Percentiles rank a stretch among this genome's conserved stretches.
Evolutionary conservation across 2,888 invertebrate genomes (phyloP).

Genomic region (Coremacera marginata): DNA sequence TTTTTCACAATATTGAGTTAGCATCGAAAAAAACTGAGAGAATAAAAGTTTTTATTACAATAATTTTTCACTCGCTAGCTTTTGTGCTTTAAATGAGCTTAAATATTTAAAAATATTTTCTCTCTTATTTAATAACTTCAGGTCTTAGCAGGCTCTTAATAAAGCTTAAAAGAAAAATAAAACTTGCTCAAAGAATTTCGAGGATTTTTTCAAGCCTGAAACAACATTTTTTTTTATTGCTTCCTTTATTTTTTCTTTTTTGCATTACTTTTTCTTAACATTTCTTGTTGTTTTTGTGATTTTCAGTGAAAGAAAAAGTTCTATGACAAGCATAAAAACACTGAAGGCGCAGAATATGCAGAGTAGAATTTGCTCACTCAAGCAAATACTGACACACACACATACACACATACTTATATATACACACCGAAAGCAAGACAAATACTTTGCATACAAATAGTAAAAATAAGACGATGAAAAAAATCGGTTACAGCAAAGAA

Average conservation of each 20-base stretch:
- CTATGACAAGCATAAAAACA: not conserved
- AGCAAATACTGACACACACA: too few species aligned
- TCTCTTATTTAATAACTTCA: not conserved
- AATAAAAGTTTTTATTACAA: too few species aligned
- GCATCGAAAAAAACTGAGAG: not conserved
- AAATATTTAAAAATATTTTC: not conserved
- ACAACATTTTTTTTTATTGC: not conserved
- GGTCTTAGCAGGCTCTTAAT: not conserved
- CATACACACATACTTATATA: too few species aligned
- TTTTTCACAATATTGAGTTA: too few species aligned
- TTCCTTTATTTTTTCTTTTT: not conserved
- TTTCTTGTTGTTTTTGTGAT: not conserved
- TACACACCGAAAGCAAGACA: not conserved
- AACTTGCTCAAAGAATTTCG: not conserved
- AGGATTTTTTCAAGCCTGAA: too few species aligned
- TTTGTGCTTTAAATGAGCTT: not conserved
- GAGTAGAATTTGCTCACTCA: too few species aligned
- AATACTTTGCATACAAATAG: not conserved
- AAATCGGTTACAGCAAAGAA: not conserved
- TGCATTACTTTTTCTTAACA: not conserved
- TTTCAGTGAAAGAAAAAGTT: not conserved
- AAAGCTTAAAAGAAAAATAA: not conserved
- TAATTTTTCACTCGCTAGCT: too few species aligned
- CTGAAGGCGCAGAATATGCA: too few species aligned
- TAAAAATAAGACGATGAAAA: not conserved